A percentile compares a stretch with the other conserved stretches of the same genome.
phyloP scores from a whole-genome alignment of 2,888 invertebrate genomes.

The Agrochola circellaris region DNA sequence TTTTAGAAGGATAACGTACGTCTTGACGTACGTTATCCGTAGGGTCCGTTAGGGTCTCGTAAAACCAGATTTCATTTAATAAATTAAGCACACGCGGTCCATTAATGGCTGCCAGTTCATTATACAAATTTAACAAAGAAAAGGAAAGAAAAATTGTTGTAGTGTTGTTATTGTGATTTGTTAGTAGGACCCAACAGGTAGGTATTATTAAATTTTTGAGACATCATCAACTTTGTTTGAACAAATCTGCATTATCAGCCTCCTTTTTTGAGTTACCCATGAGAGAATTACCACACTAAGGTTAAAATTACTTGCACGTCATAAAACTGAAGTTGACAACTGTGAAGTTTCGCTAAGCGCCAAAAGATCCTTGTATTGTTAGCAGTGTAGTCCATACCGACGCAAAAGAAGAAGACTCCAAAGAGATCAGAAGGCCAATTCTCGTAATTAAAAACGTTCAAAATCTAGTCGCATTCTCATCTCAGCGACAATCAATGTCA shows the following conservation, averaged over 20 bases:
- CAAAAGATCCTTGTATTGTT: no score
- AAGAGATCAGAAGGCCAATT: no score
- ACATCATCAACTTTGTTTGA: no score
- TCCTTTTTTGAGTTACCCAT: neutral
- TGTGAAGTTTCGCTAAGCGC: no score
- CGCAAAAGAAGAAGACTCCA: neutral
- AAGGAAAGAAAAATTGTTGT: neutral
- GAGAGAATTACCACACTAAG: no score
- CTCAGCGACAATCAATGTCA: no score
- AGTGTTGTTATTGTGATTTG: neutral
- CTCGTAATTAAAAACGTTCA: no score
- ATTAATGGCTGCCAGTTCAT: neutral
- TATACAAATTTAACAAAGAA: neutral
- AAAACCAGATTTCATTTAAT: neutral
- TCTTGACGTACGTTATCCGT: neutral
- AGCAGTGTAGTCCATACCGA: neutral
- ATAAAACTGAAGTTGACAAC: no score
- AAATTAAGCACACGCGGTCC: neutral
- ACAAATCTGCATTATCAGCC: no score
- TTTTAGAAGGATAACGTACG: slow-evolving; percentile 10
- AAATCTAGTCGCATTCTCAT: no score
- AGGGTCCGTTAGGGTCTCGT: neutral
- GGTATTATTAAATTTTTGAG: no score
- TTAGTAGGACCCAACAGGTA: no score
- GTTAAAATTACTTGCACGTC: neutral